Percentiles rank a stretch among this genome's conserved stretches.
phyloP scores from a whole-genome alignment of 2,888 invertebrate species.

The Tipula unca region DNA sequence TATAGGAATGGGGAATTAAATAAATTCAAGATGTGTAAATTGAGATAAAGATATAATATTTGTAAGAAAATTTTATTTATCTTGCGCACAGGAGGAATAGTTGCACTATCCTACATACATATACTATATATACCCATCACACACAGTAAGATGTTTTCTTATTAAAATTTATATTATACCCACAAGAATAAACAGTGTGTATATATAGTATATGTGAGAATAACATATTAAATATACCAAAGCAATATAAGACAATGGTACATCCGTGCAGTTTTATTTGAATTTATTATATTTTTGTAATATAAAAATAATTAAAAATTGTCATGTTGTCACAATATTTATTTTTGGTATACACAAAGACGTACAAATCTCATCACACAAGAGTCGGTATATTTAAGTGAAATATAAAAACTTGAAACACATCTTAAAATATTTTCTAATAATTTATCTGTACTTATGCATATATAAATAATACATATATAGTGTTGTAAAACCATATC shows the following conservation, averaged over 20 bases:
- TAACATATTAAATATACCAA: no score
- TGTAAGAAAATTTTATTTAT: no score
- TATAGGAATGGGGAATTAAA: no score
- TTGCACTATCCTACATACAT: no score
- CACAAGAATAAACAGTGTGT: background rate
- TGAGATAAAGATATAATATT: no score
- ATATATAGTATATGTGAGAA: no score
- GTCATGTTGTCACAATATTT: background rate
- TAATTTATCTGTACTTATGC: background rate
- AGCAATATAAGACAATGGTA: background rate
- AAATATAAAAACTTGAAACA: background rate
- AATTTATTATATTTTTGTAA: background rate
- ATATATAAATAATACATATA: background rate
- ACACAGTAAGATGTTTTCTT: background rate
- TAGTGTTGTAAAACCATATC: background rate
- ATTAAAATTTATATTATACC: background rate
- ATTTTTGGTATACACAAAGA: background rate
- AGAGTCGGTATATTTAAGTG: no score
- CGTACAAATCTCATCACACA: no score
- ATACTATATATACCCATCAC: no score
- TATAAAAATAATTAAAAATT: constrained; percentile 8
- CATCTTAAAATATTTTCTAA: background rate
- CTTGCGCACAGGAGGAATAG: no score
- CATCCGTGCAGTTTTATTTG: background rate
- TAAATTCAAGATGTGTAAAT: no score